Evolutionary conservation across 2,888 invertebrate genomes (phyloP), one percentile per base, ranked within the genome.

Genomic region (Copidosoma aretas): DNA sequence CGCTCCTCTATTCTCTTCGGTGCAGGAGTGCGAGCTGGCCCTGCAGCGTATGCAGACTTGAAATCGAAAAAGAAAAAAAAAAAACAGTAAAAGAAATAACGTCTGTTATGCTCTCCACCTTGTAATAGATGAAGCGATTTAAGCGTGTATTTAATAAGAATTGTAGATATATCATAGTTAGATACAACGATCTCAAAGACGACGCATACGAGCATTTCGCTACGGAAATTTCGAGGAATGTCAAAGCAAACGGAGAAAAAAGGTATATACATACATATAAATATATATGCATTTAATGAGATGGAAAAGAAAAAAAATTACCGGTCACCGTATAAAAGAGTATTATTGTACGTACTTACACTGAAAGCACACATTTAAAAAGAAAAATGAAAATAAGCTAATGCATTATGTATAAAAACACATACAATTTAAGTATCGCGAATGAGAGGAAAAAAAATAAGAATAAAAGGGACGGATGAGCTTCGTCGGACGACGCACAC

Each of bases 161-260:
- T 53, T 82, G 81, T 82, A 82, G 82, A 83, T 82, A 82, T 82
- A 82, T 80, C 81, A 81, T 81, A 82, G 81, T 78, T 83, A 82
- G 80, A 80, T 82, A 82, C 81, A 82, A 82, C 81, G 82, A 82
- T 83, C 82, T 82, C 81, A 81, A 67, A 79, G 77, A 79, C 75
- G 77, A 78, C 78, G 79, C 78, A 77, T 76, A n/a, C n/a, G 76
- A 2, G 15, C 77, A 77, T 73, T 79, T 81, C 75, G 78, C 77
- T 78, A 75, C 75, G 74, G 32, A 61, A 52, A 54, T 62, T 62
- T 41, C n/a, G 19, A 10, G 41, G 19, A 41, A 12, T 46, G 43
- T 17, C 12, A 15, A 46, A 46, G 43, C 12, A 12, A 15, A 17
- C 43, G 4, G 15, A 46, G 43, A 4, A 15, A 46, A 14, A 46